Evolutionary conservation across 1,140 invertebrate genomes (phyloP), one percentile per base, ranked within the genome.

Genomic region (Macrotrachela quadricornifera): DNA sequence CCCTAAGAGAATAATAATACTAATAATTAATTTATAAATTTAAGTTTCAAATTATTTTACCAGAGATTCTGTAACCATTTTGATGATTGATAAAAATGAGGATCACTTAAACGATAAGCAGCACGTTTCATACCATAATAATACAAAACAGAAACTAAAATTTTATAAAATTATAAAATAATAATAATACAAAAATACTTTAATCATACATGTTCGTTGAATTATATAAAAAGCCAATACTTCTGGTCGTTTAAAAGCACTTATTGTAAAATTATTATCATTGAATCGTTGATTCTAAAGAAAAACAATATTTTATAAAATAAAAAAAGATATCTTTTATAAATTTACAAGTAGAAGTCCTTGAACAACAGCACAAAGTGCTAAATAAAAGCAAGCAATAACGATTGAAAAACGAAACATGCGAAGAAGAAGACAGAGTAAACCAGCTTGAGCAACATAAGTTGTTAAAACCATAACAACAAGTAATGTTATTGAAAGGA

Each of bases 401-500:
- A 66, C 56, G 37, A 75, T 71, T 18, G 71, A 56, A 16, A 63
- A 46, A 49, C 64, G 64, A 59, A 74, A 75, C 40, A 69, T 68
- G 51, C 63, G 63, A 12, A 75, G 62, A 14, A 75, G 62, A 43
- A 74, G 65, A 43, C 61, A 62, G 8, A 74, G 64, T 0, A 75
- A 59, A 10, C 74, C 74, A 42, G 74, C 74, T 60, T 74, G 74
- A 59, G 75, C 75, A 30, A 75, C 71, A 58, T 72, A 75, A 1
- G 74, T 75, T 57, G 73, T 74, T 57, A 74, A 74, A 59, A 75
- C 74, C 49, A 72, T 62, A 10, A 75, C 63, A 57, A 73, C 70
- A n/a, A 75, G 59, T 12, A 74, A 65, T 44, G 75, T 72, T 11
- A 73, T 65, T 4, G 65, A 62, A 60, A 75, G 71, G 3, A 75